Evolutionary conservation across 1,140 invertebrate species (phyloP).

Genomic region (Atta colombica): DNA sequence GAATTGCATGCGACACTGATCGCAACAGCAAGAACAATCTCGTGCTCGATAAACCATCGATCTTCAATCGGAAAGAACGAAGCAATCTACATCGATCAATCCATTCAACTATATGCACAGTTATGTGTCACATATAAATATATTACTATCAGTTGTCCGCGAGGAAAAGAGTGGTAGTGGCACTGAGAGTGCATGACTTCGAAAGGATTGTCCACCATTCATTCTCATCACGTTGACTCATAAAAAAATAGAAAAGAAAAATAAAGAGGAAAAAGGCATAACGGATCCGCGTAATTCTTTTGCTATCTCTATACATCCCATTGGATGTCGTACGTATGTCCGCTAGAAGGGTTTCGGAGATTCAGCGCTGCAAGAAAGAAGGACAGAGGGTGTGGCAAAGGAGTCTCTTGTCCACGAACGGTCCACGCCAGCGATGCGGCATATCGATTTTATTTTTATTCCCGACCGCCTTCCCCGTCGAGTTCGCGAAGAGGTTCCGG

Average conservation of each 20-base stretch:
- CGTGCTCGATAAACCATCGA: slow-evolving; percentile 12
- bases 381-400: slow-evolving; percentile 64
- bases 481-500: slow-evolving; percentile 67
- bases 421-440: slow-evolving; percentile 76
- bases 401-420: slow-evolving; percentile 72
- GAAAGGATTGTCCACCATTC: slow-evolving; percentile 80
- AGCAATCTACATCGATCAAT: slow-evolving; percentile 40
- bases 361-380: slow-evolving; percentile 71
- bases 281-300: slow-evolving; percentile 80
- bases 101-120: slow-evolving; percentile 2
- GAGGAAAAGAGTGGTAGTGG: not conserved
- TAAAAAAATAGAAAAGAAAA: slow-evolving; percentile 73
- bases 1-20: slow-evolving; percentile 17
- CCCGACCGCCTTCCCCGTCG: slow-evolving; percentile 73
- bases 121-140: slow-evolving; percentile 38
- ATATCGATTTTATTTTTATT: slow-evolving; percentile 85
- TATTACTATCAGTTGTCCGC: slow-evolving; percentile 9
- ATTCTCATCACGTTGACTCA: slow-evolving; percentile 83
- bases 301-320: slow-evolving; percentile 82
- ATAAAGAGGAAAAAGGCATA: slow-evolving; percentile 37
- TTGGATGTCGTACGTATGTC: slow-evolving; percentile 78
- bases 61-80: slow-evolving; percentile 49
- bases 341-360: slow-evolving; percentile 47
- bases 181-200: slow-evolving; percentile 51
- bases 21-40: slow-evolving; percentile 14